Conservation (phyloP, 1,140 invertebrate genomes). For the Helicoverpa armigera region DNA sequence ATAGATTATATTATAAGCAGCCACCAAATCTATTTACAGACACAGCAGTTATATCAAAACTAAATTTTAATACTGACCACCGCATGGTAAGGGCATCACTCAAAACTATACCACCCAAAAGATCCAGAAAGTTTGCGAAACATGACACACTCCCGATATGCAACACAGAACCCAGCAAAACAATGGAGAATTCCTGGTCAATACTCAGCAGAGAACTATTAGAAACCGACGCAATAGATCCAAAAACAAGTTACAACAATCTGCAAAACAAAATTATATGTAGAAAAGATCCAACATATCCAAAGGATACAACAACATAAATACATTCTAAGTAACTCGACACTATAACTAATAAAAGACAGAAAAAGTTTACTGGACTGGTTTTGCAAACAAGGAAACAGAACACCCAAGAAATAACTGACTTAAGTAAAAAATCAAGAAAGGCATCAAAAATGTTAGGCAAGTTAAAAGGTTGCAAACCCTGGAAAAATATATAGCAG, state of each 20-base stretch:
- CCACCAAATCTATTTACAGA: constrained; percentile 46
- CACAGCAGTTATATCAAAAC: constrained; percentile 33
- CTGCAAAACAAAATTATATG: background rate
- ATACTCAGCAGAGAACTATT: background rate
- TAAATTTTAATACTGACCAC: constrained; percentile 55
- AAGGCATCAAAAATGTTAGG: background rate
- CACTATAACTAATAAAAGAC: constrained; percentile 49
- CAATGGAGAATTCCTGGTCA: background rate
- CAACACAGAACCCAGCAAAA: background rate
- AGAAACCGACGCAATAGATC: constrained; percentile 36
- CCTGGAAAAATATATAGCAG: background rate
- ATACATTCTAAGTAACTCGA: constrained; percentile 45
- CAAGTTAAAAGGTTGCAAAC: constrained; percentile 1
- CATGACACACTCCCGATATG: background rate
- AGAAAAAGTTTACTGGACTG: constrained; percentile 51
- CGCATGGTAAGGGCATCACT: constrained; percentile 55
- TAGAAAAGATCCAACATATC: too few relatives aligned
- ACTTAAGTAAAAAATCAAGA: background rate
- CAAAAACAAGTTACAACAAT: background rate
- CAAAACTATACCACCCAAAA: constrained; percentile 42
- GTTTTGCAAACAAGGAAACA: constrained; percentile 13
- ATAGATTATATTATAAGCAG: background rate
- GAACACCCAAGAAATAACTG: background rate
- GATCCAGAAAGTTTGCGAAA: constrained; percentile 46
- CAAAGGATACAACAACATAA: constrained; percentile 26